phyloP scores from a whole-genome alignment of 2,797 vertebrate species.

The Lacerta agilis region DNA sequence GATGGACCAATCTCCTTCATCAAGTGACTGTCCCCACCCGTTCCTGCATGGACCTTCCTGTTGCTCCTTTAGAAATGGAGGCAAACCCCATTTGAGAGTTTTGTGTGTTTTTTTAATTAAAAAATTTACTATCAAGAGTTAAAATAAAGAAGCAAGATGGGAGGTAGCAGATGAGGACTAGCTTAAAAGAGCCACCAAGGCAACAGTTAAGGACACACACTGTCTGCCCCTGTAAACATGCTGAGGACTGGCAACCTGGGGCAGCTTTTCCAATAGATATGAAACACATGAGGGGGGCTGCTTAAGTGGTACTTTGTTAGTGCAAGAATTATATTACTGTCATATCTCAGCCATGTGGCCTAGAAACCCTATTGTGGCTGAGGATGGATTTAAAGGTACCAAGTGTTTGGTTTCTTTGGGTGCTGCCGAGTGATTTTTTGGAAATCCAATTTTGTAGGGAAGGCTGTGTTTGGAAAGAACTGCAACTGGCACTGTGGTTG shows the following conservation, averaged over 20 bases:
- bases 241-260: conserved; percentile 57
- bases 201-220: conserved; percentile 16
- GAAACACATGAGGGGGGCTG: conserved; percentile 75
- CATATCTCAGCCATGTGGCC: conserved; percentile 64
- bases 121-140: conserved; percentile 65
- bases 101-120: conserved; percentile 72
- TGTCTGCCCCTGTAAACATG: conserved; percentile 1
- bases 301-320: conserved; percentile 72
- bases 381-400: conserved; percentile 58
- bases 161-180: conserved; percentile 59
- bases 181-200: conserved; percentile 40
- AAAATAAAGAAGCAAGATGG: conserved; percentile 59
- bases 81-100: conserved; percentile 81
- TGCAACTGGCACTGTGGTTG: not conserved
- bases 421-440: conserved; percentile 56
- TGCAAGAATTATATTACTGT: conserved; percentile 76
- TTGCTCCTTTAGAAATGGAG: conserved; percentile 92
- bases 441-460: conserved; percentile 35
- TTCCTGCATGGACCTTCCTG: conserved; percentile 98
- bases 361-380: conserved; percentile 62
- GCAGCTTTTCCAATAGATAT: conserved; percentile 50
- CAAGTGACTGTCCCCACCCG: conserved; percentile 88
- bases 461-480: conserved; percentile 21
- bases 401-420: conserved; percentile 34
- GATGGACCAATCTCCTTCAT: conserved; percentile 93